Percentiles rank a stretch among this genome's conserved stretches.
Conservation (phyloP, 2,797 vertebrate species). For the Hydrophis major region DNA sequence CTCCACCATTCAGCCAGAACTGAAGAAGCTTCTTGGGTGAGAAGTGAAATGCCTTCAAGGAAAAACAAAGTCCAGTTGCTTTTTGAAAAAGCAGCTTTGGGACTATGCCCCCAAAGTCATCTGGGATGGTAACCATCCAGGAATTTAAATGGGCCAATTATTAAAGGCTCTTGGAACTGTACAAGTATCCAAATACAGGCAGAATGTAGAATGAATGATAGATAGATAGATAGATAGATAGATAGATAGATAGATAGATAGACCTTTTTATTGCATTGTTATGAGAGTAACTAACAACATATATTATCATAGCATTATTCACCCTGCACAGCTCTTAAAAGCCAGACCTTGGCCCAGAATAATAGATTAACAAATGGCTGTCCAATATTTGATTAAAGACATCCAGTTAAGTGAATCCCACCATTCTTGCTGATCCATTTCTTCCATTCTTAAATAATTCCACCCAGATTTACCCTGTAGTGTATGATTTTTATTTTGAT, state of each 20-base stretch:
- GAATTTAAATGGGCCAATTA: not conserved
- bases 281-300: not conserved
- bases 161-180: not conserved
- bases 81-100: not conserved
- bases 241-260: no score
- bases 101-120: not conserved
- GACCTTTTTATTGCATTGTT: not conserved
- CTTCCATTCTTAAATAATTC: not conserved
- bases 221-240: no score
- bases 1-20: not conserved
- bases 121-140: no score
- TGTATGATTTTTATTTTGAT: not conserved
- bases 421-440: not conserved
- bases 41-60: not conserved
- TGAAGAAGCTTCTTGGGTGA: not conserved
- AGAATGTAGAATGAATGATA: not conserved
- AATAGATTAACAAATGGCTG: no score
- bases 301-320: not conserved
- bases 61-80: not conserved
- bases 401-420: not conserved
- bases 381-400: not conserved
- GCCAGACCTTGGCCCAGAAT: not conserved
- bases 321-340: not conserved
- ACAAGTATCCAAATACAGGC: not conserved
- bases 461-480: no score